phyloP scores from a whole-genome alignment of 2,888 invertebrate genomes.

The Disparrhopalites patrizii region DNA sequence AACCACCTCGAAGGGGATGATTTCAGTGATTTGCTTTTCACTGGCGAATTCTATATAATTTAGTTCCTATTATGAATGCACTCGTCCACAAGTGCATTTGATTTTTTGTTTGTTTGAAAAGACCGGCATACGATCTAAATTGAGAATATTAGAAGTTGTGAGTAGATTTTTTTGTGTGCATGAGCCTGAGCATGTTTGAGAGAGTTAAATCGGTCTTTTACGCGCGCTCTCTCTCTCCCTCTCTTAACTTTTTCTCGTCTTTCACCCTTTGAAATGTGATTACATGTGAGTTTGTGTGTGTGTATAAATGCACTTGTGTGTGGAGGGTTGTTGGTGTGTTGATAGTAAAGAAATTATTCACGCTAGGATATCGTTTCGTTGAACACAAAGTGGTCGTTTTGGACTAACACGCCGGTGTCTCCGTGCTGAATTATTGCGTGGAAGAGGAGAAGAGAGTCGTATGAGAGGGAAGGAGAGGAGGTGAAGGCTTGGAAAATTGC shows the following conservation, averaged over 20 bases:
- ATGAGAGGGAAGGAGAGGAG: background rate
- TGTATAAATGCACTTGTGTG: background rate
- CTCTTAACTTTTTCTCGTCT: background rate
- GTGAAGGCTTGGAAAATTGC: constrained; percentile 26
- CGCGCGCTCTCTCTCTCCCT: background rate
- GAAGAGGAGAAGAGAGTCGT: constrained; percentile 1
- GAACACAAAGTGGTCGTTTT: constrained; percentile 23
- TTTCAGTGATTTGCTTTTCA: no score
- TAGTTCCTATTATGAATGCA: no score
- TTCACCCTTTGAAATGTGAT: no score
- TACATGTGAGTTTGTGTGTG: constrained; percentile 5
- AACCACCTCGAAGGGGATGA: no score
- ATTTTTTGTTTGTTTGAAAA: no score
- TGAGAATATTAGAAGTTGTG: no score
- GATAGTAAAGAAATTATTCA: constrained; percentile 33
- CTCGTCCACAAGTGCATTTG: no score
- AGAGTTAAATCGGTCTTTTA: no score
- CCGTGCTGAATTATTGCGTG: constrained; percentile 21
- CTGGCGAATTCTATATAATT: no score
- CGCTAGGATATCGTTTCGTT: constrained; percentile 32
- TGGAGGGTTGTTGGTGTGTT: constrained; percentile 15
- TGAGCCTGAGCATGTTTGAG: no score
- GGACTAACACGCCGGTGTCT: constrained; percentile 22
- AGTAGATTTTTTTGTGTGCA: no score
- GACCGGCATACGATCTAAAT: no score